Base-by-base conservation (phyloP, 2,888 invertebrate genomes). In the Disparrhopalites patrizii region DNA sequence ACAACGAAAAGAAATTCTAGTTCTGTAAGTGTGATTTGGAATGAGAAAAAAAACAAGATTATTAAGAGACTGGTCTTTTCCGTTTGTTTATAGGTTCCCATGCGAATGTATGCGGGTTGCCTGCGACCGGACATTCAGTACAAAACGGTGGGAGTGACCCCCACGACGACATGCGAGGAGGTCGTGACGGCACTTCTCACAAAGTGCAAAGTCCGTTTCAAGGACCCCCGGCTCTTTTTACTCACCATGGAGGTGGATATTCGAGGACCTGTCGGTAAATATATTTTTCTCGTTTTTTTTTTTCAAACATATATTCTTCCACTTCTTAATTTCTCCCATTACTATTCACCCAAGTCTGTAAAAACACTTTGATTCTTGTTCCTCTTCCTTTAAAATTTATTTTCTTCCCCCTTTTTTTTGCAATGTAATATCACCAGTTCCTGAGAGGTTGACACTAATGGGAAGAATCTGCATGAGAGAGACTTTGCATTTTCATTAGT, bases 231-330 rank as follows among this genome's bases (percentile, higher is more conserved):
- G 76, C 85, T 96, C 25, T 96, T 93, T 81, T 93, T 91, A 81
- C 84, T 96, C 62, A 91, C 92, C 77, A 95, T 96, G 94, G 94
- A 94, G 80, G 92, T 94, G 55, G 87, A 90, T 18, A 90, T 93
- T 56, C 83, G 91, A 57, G 87, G 91, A 69, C 90, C 91, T 10
- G 79, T 79, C 78, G 73, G 70, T 74, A 64, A 57, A 56, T 28
- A 15, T 31, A 33, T 31, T 10, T 18, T 33, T 51, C 23, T 15
- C 3, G 4, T n/a, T 33, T 3, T 25, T 36, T 20, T 36, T 20
- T 40, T 3, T 47, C 23, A 47, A 25, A 10, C n/a, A n/a, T n/a
- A n/a, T n/a, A n/a, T n/a, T n/a, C n/a, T n/a, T n/a, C n/a, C n/a
- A n/a, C n/a, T n/a, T n/a, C n/a, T 25, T 47, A 47, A 47, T 47